Percentiles rank a stretch among this genome's conserved stretches.
Conservation (phyloP, 2,888 invertebrate species). For the Platycnemis pennipes region DNA sequence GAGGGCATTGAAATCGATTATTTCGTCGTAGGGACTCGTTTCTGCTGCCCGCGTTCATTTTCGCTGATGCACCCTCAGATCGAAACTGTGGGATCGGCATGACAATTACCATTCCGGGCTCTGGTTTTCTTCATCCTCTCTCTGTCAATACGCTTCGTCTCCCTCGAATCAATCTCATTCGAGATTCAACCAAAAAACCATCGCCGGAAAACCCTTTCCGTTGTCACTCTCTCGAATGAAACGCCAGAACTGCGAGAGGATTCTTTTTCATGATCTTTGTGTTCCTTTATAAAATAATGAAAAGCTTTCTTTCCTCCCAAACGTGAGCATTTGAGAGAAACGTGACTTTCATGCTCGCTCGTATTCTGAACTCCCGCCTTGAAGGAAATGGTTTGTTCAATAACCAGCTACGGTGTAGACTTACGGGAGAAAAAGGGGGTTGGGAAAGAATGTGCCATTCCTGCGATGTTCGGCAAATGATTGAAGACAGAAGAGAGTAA, state of each 20-base stretch:
- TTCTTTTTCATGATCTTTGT: neutral
- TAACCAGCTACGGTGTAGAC: too few species aligned
- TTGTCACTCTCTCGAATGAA: neutral
- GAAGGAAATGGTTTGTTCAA: too few species aligned
- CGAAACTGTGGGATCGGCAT: conserved; percentile 32
- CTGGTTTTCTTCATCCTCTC: neutral
- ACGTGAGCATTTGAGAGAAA: too few species aligned
- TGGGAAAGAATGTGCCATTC: too few species aligned
- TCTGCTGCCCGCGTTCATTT: conserved; percentile 18
- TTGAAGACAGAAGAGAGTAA: too few species aligned
- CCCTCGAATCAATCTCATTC: neutral
- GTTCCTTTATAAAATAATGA: neutral
- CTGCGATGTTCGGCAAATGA: too few species aligned
- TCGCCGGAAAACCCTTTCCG: neutral
- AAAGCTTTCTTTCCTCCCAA: too few species aligned
- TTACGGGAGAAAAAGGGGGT: too few species aligned
- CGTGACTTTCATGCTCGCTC: too few species aligned
- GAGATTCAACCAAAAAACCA: neutral
- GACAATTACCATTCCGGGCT: conserved; percentile 66
- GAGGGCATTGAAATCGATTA: conserved; percentile 33
- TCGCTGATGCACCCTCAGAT: conserved; percentile 13
- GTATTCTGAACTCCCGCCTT: too few species aligned
- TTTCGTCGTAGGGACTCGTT: conserved; percentile 34
- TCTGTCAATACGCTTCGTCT: neutral
- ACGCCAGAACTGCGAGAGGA: neutral